Evolutionary conservation across 2,113 vertebrate genomes (phyloP).

Genomic region (Geococcyx californianus): DNA sequence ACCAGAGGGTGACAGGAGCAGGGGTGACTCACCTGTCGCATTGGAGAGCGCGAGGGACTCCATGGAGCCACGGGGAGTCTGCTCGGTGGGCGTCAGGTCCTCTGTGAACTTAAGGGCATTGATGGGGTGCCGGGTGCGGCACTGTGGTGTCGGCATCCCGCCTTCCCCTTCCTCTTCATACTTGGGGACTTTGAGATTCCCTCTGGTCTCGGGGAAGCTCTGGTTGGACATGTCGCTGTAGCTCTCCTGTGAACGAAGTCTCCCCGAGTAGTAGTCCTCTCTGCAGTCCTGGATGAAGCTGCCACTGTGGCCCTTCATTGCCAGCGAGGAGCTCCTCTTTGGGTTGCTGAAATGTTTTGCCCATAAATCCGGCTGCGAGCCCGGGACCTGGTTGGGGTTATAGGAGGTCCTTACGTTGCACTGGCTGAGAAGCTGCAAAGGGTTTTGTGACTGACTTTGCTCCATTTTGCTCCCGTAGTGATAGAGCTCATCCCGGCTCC

Average conservation of each 20-base stretch:
- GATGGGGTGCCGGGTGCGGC: constrained; percentile 91
- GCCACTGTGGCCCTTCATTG: constrained; percentile 87
- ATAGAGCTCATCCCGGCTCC: constrained; percentile 84
- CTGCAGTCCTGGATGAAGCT: constrained; percentile 86
- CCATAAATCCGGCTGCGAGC: constrained; percentile 82
- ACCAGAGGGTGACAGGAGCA: background rate
- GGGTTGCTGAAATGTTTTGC: constrained; percentile 83
- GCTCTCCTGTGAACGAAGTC: constrained; percentile 88
- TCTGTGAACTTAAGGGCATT: constrained; percentile 90
- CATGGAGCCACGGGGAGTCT: constrained; percentile 93
- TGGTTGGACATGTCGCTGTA: constrained; percentile 87
- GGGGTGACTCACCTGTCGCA: constrained; percentile 82
- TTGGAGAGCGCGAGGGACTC: constrained; percentile 93
- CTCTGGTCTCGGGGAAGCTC: constrained; percentile 87
- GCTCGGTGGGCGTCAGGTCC: constrained; percentile 89
- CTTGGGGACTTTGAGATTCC: constrained; percentile 82
- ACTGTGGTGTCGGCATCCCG: constrained; percentile 76
- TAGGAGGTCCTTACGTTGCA: constrained; percentile 92
- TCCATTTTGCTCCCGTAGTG: constrained; percentile 83
- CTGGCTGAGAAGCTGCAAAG: constrained; percentile 92
- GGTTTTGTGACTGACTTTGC: constrained; percentile 80
- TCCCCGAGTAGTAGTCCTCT: constrained; percentile 87
- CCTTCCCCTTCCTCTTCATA: constrained; percentile 88
- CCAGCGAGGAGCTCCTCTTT: constrained; percentile 86
- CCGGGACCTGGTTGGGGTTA: constrained; percentile 75